Base-by-base conservation (phyloP, 2,888 invertebrate species). In the Disparrhopalites patrizii region DNA sequence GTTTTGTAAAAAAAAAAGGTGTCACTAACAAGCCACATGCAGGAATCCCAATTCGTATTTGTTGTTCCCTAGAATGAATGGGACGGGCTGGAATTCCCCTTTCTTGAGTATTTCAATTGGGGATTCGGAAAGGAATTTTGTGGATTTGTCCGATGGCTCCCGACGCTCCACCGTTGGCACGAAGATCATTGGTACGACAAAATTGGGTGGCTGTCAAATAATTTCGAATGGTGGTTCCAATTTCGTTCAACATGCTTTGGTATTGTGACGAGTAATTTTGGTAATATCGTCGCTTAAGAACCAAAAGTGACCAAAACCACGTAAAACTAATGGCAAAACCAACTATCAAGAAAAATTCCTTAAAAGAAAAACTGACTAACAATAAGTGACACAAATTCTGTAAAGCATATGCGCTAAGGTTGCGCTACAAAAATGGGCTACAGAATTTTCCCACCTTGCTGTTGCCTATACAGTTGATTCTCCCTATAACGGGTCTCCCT, bases 121-220 rank as follows among this genome's bases (percentile, higher is more conserved):
- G 20, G 55, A 13, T n/a, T 50, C 33, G 1, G 56, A 36, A 1
- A 64, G 30, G 18, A 23, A 56, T n/a, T 47, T 57, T 4, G 50
- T 31, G 1, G 64, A 64, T 25, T 64, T 64, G 1, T 28, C 20
- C 1, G 64, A 23, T 1, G 28, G 1, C 3, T 23, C 2, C 51
- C 64, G 2, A 3, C 25, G 15, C 30, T 64, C 64, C 1, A 64
- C 13, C 13, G 50, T 18, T 30, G 64, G 64, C 2, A 57, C 15
- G 33, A 57, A 64, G 25, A 56, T 57, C 47, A 64, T 56, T 7
- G 57, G 43, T 20, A 18, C 20, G 4, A 43, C n/a, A 43, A 43
- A 43, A 5, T 15, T 10, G n/a, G 15, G n/a, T 4, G 43, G 43
- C 43, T 43, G 36, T n/a, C 36, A 36, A 36, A 36, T 36, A 36